Conservation (phyloP, 1,140 invertebrate genomes). For the Drosophila chauvacae region DNA sequence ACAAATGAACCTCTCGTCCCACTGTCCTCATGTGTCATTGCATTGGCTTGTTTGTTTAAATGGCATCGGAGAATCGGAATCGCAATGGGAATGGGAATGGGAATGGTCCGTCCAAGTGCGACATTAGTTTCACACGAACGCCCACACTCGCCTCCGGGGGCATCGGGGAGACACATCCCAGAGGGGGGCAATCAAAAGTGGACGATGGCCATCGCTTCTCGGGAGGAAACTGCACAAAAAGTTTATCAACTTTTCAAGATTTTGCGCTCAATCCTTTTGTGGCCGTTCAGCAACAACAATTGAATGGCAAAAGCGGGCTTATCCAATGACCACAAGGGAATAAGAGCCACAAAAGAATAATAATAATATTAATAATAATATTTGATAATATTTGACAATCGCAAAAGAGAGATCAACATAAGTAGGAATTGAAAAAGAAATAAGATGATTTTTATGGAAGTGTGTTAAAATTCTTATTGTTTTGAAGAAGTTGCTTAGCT, state of each 20-base stretch:
- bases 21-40: constrained; percentile 61
- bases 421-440: background rate
- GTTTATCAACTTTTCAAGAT: constrained; percentile 75
- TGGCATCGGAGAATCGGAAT: constrained; percentile 27
- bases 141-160: constrained; percentile 52
- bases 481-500: no score
- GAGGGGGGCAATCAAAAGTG: constrained; percentile 39
- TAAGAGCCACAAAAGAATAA: constrained; percentile 16
- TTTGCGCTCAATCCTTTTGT: constrained; percentile 53
- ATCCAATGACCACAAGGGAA: constrained; percentile 1
- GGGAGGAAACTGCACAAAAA: constrained; percentile 29
- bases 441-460: background rate
- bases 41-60: constrained; percentile 70
- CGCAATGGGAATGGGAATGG: constrained; percentile 17
- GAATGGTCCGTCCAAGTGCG: constrained; percentile 38
- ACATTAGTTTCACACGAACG: constrained; percentile 79
- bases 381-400: constrained; percentile 40
- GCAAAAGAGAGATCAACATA: background rate
- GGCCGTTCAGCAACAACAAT: constrained; percentile 23
- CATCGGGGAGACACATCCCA: constrained; percentile 9
- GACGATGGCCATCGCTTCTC: constrained; percentile 63
- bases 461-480: background rate
- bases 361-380: constrained; percentile 14
- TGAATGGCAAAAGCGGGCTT: constrained; percentile 14
- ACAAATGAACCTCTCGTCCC: background rate